Evolutionary conservation across 37 sponge, comb jelly and placozoan species (phyloP).

Genomic region (Mnemiopsis leidyi): DNA sequence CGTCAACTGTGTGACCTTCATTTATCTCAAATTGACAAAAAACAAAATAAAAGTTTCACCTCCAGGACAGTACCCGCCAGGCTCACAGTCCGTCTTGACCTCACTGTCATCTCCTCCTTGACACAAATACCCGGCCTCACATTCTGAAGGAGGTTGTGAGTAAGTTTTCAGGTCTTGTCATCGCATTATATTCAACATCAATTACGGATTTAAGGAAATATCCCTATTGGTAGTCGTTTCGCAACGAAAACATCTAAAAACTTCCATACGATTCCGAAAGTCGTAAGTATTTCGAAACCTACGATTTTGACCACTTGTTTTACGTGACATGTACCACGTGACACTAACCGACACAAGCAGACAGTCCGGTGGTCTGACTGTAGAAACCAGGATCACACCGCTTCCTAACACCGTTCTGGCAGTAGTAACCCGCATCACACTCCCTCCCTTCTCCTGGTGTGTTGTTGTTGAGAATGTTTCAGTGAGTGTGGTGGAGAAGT

Average conservation of each 20-base stretch:
- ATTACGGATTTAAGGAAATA: no score
- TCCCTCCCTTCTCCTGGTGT: constrained; percentile 43
- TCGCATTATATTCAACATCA: no score
- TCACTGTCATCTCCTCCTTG: constrained; percentile 39
- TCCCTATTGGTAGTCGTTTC: no score
- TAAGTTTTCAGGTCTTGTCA: no score
- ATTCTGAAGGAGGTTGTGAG: no score
- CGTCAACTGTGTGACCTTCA: no score
- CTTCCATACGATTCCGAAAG: no score
- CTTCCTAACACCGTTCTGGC: not conserved
- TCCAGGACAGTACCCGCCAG: constrained; percentile 52
- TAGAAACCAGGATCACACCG: constrained; percentile 37
- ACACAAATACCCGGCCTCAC: constrained; percentile 53
- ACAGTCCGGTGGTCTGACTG: not conserved
- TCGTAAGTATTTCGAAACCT: no score
- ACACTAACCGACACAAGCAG: constrained; percentile 27
- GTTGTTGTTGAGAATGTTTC: not conserved
- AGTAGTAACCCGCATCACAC: constrained; percentile 54
- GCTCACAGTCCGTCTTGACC: not conserved
- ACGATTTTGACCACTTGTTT: no score
- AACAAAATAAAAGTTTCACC: not conserved
- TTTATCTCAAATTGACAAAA: not conserved
- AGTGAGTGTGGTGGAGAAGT: no score
- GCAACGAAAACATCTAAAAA: no score
- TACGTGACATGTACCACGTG: no score